Percentiles rank a stretch among this genome's conserved stretches.
These are phyloP conservation scores for Delichon dasypus DNA, from an alignment of 2,797 vertebrate genomes.

Conservation along the genomic window DNA sequence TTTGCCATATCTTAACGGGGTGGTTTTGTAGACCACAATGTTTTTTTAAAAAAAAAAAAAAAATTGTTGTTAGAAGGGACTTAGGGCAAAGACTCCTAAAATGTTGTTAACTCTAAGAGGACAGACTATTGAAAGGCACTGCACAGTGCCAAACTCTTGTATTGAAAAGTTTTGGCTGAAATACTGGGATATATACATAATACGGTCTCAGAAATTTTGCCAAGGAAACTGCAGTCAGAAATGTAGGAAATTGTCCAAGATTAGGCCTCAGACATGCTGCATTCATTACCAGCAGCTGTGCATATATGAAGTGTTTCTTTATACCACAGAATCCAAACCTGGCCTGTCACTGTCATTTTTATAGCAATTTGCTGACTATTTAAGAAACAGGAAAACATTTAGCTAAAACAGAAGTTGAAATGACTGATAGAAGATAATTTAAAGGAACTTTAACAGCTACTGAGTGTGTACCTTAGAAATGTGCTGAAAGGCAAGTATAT, in stretches of 20 bases:
- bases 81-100: slow-evolving; percentile 1
- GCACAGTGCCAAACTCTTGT: slow-evolving; percentile 51
- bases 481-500: background rate
- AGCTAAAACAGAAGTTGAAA: slow-evolving; percentile 39
- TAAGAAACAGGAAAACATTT: slow-evolving; percentile 59
- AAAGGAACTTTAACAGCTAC: slow-evolving; percentile 38
- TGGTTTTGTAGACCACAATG: background rate
- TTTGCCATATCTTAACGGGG: background rate
- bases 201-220: slow-evolving; percentile 65
- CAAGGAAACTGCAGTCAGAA: slow-evolving; percentile 72
- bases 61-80: slow-evolving; percentile 20
- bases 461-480: background rate
- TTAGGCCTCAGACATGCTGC: slow-evolving; percentile 67
- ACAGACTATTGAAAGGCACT: slow-evolving; percentile 40
- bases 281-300: slow-evolving; percentile 75
- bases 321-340: slow-evolving; percentile 59
- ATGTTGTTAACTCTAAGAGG: slow-evolving; percentile 26
- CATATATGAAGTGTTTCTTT: slow-evolving; percentile 62
- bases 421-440: slow-evolving; percentile 53
- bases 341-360: slow-evolving; percentile 56
- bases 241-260: slow-evolving; percentile 71
- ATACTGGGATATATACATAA: slow-evolving; percentile 58
- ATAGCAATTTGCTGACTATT: slow-evolving; percentile 65
- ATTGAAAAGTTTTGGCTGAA: slow-evolving; percentile 68
- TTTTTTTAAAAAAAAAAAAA: background rate